phyloP scores from a whole-genome alignment of 2,797 vertebrate genomes.

The Anabas testudineus region DNA sequence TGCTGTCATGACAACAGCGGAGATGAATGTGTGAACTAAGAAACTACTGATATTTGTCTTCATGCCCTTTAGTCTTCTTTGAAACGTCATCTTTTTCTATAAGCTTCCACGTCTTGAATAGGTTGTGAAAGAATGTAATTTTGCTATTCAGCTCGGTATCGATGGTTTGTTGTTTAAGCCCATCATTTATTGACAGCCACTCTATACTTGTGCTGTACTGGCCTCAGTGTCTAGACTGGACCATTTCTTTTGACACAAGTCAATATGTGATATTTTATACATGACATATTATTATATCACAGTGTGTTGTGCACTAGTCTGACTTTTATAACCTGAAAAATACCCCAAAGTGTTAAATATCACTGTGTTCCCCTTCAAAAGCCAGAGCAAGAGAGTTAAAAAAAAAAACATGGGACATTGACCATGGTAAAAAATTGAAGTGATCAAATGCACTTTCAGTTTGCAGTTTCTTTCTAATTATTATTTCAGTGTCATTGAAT shows the following conservation, averaged over 20 bases:
- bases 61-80: conserved; percentile 26
- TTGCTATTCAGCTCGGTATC: not conserved
- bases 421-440: conserved; percentile 21
- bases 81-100: conserved; percentile 5
- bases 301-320: conserved; percentile 6
- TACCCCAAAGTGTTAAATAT: not conserved
- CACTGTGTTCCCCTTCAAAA: not conserved
- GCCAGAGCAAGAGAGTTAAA: not conserved
- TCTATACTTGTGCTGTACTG: conserved; percentile 6
- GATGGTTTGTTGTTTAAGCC: conserved; percentile 5
- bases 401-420: not conserved
- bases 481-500: not conserved
- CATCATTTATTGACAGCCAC: not conserved
- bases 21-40: conserved; percentile 29
- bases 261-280: not conserved
- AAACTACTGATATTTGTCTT: conserved; percentile 14
- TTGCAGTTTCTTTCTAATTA: not conserved
- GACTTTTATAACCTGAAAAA: not conserved
- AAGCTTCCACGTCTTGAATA: conserved; percentile 9
- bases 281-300: conserved; percentile 6
- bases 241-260: not conserved
- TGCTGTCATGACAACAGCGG: conserved; percentile 74
- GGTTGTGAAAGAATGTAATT: not conserved
- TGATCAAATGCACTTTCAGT: not conserved
- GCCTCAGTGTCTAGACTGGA: not conserved